Evolutionary conservation across 2,113 vertebrate species (phyloP).

Genomic region (Leptodactylus fuscus): DNA sequence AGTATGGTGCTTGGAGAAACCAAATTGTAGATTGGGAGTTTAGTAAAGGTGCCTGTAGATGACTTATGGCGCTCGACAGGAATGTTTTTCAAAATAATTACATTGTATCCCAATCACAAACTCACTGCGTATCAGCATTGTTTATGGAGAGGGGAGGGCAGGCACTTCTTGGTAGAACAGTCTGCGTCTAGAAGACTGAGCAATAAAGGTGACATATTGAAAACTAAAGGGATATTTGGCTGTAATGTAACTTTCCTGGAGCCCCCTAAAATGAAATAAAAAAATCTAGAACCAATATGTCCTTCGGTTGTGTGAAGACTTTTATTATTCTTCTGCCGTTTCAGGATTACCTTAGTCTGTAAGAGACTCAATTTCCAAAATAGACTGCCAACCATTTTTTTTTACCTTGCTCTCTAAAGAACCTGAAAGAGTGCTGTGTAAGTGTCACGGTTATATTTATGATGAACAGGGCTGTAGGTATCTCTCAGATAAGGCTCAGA

Average conservation of each 20-base stretch:
- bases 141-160: not conserved
- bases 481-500: too few relatives aligned
- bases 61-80: not conserved
- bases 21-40: slow-evolving; percentile 8
- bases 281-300: not conserved
- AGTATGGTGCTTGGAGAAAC: slow-evolving; percentile 7
- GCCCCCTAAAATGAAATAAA: not conserved
- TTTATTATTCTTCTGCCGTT: not conserved
- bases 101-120: slow-evolving; percentile 31
- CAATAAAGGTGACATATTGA: slow-evolving; percentile 29
- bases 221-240: not conserved
- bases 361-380: too few relatives aligned
- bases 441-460: too few relatives aligned
- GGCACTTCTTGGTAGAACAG: not conserved
- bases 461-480: too few relatives aligned
- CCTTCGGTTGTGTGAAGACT: not conserved
- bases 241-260: slow-evolving; percentile 11
- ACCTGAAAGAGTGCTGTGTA: too few relatives aligned
- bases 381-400: too few relatives aligned
- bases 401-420: too few relatives aligned
- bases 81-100: slow-evolving; percentile 47
- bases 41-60: not conserved
- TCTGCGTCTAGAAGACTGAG: not conserved
- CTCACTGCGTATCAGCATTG: slow-evolving; percentile 26
- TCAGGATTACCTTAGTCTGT: not conserved